These are phyloP conservation scores for Patagioenas fasciata DNA, from an alignment of 2,113 vertebrate species.

Conservation along the genomic window DNA sequence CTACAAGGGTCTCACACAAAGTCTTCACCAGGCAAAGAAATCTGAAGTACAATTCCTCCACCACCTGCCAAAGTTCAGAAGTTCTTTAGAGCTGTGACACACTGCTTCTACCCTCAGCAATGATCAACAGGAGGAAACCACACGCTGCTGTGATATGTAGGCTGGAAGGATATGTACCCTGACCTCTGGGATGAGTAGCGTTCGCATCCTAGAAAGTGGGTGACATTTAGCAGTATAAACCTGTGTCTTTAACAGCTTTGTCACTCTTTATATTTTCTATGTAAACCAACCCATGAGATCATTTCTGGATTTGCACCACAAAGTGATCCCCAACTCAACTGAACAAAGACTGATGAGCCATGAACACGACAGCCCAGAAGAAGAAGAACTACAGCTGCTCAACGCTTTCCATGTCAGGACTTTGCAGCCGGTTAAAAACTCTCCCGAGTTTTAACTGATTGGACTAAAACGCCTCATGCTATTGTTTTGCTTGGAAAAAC, in stretches of 20 bases:
- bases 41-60: not conserved
- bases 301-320: not conserved
- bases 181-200: not conserved
- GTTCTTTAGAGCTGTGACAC: not conserved
- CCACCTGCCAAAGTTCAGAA: not conserved
- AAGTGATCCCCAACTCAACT: not conserved
- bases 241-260: not conserved
- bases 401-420: not conserved
- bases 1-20: not conserved
- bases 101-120: not conserved
- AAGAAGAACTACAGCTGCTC: not conserved
- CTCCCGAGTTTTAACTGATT: slow-evolving; percentile 4
- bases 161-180: not conserved
- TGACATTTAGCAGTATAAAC: not conserved
- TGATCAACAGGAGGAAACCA: not conserved
- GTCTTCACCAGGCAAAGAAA: not conserved
- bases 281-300: not conserved
- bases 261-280: not conserved
- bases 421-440: not conserved
- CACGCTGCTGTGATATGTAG: not conserved
- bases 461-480: not conserved
- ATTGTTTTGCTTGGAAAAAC: slow-evolving; percentile 33
- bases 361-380: not conserved
- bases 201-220: not conserved
- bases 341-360: not conserved